Evolutionary conservation across 2,888 invertebrate genomes (phyloP).

Genomic region (Abscondita cerata): DNA sequence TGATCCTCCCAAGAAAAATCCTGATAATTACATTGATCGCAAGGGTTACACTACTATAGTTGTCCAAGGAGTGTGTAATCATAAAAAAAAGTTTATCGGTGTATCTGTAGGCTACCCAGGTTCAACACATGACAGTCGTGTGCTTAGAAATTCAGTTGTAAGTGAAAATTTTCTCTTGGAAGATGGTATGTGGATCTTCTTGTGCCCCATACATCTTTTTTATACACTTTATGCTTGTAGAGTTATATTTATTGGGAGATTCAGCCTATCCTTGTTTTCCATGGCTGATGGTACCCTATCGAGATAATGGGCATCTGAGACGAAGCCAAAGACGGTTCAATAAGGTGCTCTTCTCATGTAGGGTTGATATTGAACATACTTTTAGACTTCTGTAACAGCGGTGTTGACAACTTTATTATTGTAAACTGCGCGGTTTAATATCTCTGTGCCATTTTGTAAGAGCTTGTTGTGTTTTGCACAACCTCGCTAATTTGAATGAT

Average conservation of each 20-base stretch:
- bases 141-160: conserved; percentile 2
- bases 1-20: no score
- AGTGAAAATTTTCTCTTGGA: no score
- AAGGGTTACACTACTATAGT: conserved; percentile 11
- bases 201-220: no score
- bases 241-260: no score
- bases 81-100: no score
- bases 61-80: conserved; percentile 19
- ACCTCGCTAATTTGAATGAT: no score
- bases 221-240: no score
- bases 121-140: conserved; percentile 11
- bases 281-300: no score
- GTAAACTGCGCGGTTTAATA: background rate
- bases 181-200: no score
- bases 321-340: background rate
- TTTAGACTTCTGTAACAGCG: background rate
- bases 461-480: background rate
- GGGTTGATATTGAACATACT: conserved; percentile 12
- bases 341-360: background rate
- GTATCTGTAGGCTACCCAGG: conserved; percentile 19
- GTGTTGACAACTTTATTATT: background rate
- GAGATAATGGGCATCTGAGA: background rate
- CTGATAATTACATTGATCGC: conserved; percentile 13
- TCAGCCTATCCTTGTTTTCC: background rate
- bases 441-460: background rate